A percentile compares a stretch with the other conserved stretches of the same genome.
phyloP scores from a whole-genome alignment of 2,797 vertebrate genomes.

The Cryptoblepharus egeriae region DNA sequence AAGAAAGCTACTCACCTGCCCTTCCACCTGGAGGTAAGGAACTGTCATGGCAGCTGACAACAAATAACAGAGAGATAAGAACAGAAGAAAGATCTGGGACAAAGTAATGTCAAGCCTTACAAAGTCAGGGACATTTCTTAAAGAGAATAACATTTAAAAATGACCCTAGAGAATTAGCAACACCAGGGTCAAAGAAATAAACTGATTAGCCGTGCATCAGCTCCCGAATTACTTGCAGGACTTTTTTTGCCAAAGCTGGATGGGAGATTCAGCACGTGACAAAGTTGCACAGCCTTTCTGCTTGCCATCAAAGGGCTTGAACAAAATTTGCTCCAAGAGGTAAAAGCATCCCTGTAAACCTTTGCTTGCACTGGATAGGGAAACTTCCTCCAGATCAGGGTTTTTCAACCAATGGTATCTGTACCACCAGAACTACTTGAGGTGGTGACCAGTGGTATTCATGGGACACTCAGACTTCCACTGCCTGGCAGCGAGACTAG shows the following conservation, averaged over 20 bases:
- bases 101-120: constrained; percentile 63
- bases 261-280: rapidly evolving
- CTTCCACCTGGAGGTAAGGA: constrained; percentile 45
- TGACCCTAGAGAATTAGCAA: constrained; percentile 24
- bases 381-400: not conserved
- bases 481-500: too few species aligned
- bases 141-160: constrained; percentile 49
- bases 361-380: not conserved
- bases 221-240: not conserved
- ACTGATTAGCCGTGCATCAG: not conserved
- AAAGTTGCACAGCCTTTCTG: not conserved
- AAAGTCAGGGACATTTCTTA: constrained; percentile 18
- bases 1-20: constrained; percentile 51
- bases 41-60: constrained; percentile 39
- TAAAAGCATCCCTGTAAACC: not conserved
- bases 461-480: too few species aligned
- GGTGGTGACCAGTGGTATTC: too few species aligned
- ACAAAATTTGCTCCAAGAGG: not conserved
- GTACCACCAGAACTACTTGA: too few species aligned
- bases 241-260: not conserved
- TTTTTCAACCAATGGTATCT: too few species aligned
- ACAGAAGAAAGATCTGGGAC: constrained; percentile 59
- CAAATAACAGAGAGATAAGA: constrained; percentile 46
- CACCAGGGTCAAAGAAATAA: not conserved
- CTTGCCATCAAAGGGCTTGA: not conserved